Percentiles rank a stretch among this genome's conserved stretches.
Conservation (phyloP, 2,797 vertebrate genomes). For the Oreortyx pictus region DNA sequence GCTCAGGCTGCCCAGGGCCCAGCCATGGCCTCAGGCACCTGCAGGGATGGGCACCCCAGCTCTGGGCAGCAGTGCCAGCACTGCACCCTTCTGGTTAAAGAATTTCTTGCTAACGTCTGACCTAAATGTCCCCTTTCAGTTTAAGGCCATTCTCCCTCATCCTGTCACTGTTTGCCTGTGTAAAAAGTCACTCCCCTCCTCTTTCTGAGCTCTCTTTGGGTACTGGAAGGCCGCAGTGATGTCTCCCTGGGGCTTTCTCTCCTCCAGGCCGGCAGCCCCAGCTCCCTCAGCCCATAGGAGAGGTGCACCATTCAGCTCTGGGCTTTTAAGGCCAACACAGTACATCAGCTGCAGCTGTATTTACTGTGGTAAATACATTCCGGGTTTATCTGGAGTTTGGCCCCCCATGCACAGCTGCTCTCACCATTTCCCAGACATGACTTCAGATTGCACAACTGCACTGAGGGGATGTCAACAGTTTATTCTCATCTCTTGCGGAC, state of each 20-base stretch:
- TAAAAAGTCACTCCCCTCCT: too few relatives aligned
- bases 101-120: too few relatives aligned
- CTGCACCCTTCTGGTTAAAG: too few relatives aligned
- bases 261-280: neutral
- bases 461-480: slow-evolving; percentile 3
- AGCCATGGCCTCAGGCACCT: too few relatives aligned
- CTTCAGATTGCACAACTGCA: neutral
- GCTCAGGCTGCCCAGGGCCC: too few relatives aligned
- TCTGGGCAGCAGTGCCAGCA: too few relatives aligned
- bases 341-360: neutral
- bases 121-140: too few relatives aligned
- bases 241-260: neutral
- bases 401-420: slow-evolving; percentile 32
- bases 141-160: too few relatives aligned
- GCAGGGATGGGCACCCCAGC: too few relatives aligned
- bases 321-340: neutral
- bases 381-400: neutral
- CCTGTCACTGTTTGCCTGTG: too few relatives aligned
- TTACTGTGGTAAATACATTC: neutral
- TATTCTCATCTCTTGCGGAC: neutral
- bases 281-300: neutral
- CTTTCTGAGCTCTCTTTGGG: too few relatives aligned
- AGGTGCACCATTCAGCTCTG: neutral
- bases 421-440: neutral
- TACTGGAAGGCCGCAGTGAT: too few relatives aligned